Base-by-base conservation (phyloP, 2,797 vertebrate genomes). In the Choloepus didactylus region DNA sequence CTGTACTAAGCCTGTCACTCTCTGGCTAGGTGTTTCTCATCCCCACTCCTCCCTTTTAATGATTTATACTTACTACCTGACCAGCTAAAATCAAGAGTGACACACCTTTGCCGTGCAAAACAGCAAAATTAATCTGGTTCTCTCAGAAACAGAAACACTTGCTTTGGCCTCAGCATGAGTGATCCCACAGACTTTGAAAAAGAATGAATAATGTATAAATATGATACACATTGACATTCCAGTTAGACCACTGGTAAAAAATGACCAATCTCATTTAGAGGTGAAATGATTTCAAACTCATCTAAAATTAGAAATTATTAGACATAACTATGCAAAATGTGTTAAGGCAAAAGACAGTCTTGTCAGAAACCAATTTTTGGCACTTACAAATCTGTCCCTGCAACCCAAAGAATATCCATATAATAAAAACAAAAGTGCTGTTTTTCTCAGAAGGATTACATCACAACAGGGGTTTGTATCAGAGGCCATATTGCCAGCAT, bases 231-330 rank as follows among this genome's bases (percentile, higher is more conserved):
- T 85, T 77, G 56, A 44, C 25, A 7, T 59, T 92, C 31, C 35
- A 77, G 11, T 70, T 21, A 79, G n/a, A 79, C 10, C 72, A 93
- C 38, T 62, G 21, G n/a, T 73, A 77, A 95, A 92, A 87, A 49
- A 64, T 18, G 14, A 64, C 7, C 14, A 49, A 69, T 66, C 60
- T 76, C 51, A 96, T 29, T 67, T 66, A 75, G 9, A 87, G 54
- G 9, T 62, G 18, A 70, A 91, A 92, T 64, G 51, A 94, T 44
- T 92, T 95, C 29, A 41, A 89, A 81, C 81, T 93, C 72, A 94
- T 41, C 77, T 87, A 87, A 88, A 96, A n/a, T 84, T 54, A 85
- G 23, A 93, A 84, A 93, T 46, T 79, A 38, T 46, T 82, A 85
- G 41, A 77, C 7, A 49, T 77, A 82, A 66, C 77, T 21, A 60